These are phyloP conservation scores for Helleia helle DNA, from an alignment of 2,888 invertebrate genomes.

Conservation along the genomic window DNA sequence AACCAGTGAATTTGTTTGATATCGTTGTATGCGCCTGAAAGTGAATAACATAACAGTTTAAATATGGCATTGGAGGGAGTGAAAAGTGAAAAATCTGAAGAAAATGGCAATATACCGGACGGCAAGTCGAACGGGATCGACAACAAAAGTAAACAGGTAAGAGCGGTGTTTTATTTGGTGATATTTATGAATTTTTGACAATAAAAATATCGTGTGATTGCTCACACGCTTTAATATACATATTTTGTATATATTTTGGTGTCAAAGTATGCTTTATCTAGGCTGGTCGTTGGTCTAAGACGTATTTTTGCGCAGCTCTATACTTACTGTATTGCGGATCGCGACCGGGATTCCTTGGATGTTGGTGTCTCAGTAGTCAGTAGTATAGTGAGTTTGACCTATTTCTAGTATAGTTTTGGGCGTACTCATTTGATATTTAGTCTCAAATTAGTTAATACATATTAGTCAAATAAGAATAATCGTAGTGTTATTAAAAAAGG, in stretches of 20 bases:
- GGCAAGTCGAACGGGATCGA: constrained; percentile 72
- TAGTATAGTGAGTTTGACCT: constrained; percentile 54
- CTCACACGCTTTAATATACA: constrained; percentile 4
- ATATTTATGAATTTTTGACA: constrained; percentile 9
- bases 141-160: constrained; percentile 75
- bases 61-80: constrained; percentile 72
- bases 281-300: constrained; percentile 18
- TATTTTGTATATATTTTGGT: neutral
- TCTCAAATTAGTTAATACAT: too few relatives aligned
- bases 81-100: constrained; percentile 70
- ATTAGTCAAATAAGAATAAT: constrained; percentile 7
- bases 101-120: constrained; percentile 66
- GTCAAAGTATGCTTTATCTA: constrained; percentile 12
- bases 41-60: constrained; percentile 58
- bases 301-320: constrained; percentile 53
- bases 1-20: constrained; percentile 42
- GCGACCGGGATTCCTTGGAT: constrained; percentile 36
- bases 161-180: constrained; percentile 15
- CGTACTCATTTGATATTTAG: constrained; percentile 12
- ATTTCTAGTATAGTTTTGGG: constrained; percentile 34
- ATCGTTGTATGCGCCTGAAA: constrained; percentile 54
- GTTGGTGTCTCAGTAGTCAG: constrained; percentile 38
- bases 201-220: constrained; percentile 8
- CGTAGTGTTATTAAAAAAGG: too few relatives aligned
- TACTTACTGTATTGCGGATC: constrained; percentile 25